Evolutionary conservation across 2,797 vertebrate genomes (phyloP).

Genomic region (Coccyzus lansbergi): DNA sequence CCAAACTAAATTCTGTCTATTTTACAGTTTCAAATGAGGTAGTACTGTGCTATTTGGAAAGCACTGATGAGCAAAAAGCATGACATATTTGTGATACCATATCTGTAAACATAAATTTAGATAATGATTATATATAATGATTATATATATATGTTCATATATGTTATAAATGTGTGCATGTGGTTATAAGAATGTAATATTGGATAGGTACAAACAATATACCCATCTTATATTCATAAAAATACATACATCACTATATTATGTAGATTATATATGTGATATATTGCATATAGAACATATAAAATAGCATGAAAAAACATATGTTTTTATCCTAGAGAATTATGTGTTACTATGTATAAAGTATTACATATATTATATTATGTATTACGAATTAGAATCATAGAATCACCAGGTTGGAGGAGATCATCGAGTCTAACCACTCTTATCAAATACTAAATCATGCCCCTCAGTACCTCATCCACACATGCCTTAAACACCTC

Average conservation of each 20-base stretch:
- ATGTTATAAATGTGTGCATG: background rate
- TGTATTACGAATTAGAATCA: no score
- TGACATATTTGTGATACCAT: background rate
- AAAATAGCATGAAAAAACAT: background rate
- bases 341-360: background rate
- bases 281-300: no score
- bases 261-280: background rate
- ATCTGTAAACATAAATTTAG: background rate
- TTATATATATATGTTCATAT: no score
- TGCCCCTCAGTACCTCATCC: no score
- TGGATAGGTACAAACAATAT: background rate
- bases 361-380: background rate
- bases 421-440: no score
- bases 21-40: background rate
- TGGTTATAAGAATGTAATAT: background rate
- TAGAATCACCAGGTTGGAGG: no score
- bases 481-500: no score
- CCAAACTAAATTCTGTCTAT: background rate
- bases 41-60: background rate
- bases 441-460: no score
- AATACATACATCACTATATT: background rate
- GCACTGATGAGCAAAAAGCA: background rate
- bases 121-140: no score
- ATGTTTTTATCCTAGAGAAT: background rate
- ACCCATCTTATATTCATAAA: background rate